Evolutionary conservation across 2,113 vertebrate species (phyloP).

Genomic region (Echinops telfairi): DNA sequence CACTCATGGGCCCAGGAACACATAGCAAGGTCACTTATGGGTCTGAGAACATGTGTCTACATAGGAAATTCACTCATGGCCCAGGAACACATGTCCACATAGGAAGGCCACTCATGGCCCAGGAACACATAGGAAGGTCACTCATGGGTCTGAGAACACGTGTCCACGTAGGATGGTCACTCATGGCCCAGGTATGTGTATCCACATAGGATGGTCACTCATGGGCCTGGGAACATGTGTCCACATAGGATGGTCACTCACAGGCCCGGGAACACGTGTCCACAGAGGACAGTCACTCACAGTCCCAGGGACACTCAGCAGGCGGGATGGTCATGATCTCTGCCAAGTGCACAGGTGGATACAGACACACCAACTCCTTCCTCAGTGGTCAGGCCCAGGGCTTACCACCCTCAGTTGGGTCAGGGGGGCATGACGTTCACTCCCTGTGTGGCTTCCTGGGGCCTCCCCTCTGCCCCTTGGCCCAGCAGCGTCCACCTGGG

Average conservation of each 20-base stretch:
- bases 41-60: background rate
- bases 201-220: no score
- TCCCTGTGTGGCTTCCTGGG: accelerated
- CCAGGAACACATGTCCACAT: accelerated
- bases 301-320: background rate
- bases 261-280: background rate
- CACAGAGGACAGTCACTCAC: background rate
- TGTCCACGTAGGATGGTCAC: no score
- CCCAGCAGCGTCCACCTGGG: background rate
- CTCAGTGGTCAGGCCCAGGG: background rate
- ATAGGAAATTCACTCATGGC: background rate
- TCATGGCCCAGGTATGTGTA: no score
- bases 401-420: no score
- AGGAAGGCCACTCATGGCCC: background rate
- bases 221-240: no score
- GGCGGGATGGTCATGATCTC: background rate
- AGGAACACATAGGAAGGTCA: background rate
- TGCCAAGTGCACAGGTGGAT: accelerated
- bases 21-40: background rate
- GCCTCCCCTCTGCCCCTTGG: accelerated
- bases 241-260: background rate
- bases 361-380: accelerated
- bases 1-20: no score
- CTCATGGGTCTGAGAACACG: background rate
- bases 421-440: no score